Evolutionary conservation across 2,797 vertebrate genomes (phyloP).

Genomic region (Sternotherus odoratus): DNA sequence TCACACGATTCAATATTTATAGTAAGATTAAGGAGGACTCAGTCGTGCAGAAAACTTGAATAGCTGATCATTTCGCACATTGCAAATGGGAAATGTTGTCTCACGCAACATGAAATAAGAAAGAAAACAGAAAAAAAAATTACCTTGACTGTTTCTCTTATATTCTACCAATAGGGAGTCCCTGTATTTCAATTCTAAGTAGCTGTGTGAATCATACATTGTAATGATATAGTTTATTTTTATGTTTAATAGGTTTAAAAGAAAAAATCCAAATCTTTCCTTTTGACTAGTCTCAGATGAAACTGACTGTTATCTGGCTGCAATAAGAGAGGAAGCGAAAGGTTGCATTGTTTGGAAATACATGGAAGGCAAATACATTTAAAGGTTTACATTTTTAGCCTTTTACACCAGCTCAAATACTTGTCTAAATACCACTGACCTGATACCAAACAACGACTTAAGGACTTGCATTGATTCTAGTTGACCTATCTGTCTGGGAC

Average conservation of each 20-base stretch:
- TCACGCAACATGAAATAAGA: background rate
- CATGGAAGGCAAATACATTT: background rate
- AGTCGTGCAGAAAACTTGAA: constrained; percentile 42
- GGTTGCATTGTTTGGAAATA: background rate
- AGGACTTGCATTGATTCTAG: background rate
- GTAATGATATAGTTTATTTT: constrained; percentile 1
- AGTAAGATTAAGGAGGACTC: constrained; percentile 55
- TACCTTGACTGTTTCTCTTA: background rate
- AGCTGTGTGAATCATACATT: background rate
- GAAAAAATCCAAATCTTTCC: constrained; percentile 15
- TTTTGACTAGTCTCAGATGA: constrained; percentile 22
- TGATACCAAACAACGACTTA: background rate
- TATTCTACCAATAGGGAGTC: background rate
- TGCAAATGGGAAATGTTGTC: constrained; percentile 17
- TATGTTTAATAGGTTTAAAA: constrained; percentile 37
- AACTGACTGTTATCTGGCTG: constrained; percentile 40
- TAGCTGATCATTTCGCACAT: background rate
- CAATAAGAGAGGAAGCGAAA: background rate
- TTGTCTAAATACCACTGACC: background rate
- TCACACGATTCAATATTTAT: constrained; percentile 34
- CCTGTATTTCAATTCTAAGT: background rate
- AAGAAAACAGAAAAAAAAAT: background rate
- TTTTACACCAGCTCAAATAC: background rate
- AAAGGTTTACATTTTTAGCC: background rate
- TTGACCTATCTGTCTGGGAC: background rate